phyloP scores from a whole-genome alignment of 2,113 vertebrate species.

The Corythaixoides concolor region DNA sequence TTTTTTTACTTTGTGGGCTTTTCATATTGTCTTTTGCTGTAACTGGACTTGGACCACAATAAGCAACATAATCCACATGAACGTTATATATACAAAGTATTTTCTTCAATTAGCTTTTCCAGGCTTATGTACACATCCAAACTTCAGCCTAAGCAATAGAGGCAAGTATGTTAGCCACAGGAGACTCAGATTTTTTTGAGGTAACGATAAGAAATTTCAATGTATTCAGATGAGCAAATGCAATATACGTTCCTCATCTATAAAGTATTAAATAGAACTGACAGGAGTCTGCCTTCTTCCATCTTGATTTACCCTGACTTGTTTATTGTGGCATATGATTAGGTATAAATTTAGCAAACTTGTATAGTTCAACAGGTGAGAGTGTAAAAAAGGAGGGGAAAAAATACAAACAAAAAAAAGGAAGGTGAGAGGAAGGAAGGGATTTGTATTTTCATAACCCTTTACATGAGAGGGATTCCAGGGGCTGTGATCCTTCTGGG shows the following conservation, averaged over 20 bases:
- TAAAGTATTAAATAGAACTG: background rate
- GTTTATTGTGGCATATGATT: background rate
- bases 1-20: background rate
- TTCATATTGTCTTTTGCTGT: background rate
- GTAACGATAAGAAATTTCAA: background rate
- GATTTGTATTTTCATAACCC: background rate
- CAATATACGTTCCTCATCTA: background rate
- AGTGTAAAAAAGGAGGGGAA: background rate
- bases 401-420: too few species aligned
- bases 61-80: background rate
- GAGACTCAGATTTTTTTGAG: background rate
- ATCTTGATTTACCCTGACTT: background rate
- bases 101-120: background rate
- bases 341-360: background rate
- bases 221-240: background rate
- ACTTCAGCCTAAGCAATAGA: background rate
- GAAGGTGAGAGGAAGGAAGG: accelerated
- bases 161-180: background rate
- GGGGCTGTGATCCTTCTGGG: background rate
- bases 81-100: background rate
- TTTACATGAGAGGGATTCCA: background rate
- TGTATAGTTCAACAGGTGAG: background rate
- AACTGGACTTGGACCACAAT: background rate
- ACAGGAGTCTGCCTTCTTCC: background rate
- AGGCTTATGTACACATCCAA: background rate